Percentiles rank a stretch among this genome's conserved stretches.
Conservation (phyloP, 2,888 invertebrate genomes). For the Trachelus stipa region DNA sequence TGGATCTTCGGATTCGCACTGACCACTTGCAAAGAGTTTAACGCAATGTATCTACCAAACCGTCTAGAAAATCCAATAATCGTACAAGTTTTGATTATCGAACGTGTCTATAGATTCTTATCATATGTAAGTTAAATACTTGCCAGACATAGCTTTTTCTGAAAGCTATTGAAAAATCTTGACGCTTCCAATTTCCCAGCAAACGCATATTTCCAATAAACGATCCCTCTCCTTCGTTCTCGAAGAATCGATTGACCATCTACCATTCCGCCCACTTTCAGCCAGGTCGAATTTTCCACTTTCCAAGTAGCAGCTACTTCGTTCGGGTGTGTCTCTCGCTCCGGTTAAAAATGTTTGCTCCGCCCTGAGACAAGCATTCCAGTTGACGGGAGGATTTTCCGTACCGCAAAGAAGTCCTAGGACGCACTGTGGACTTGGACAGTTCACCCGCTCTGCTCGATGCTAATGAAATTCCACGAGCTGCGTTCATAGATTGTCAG, state of each 20-base stretch:
- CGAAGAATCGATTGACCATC: background rate
- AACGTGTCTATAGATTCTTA: background rate
- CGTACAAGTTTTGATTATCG: background rate
- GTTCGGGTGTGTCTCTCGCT: background rate
- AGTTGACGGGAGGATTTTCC: conserved; percentile 13
- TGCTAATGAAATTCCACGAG: conserved; percentile 61
- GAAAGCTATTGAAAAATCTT: background rate
- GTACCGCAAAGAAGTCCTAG: conserved; percentile 39
- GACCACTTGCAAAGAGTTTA: conserved; percentile 34
- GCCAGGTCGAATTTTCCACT: background rate
- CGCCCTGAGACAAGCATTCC: background rate
- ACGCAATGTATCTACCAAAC: conserved; percentile 20
- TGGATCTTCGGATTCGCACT: conserved; percentile 30
- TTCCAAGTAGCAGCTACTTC: background rate
- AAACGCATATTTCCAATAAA: background rate
- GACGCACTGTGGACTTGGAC: conserved; percentile 48
- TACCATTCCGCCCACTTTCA: background rate
- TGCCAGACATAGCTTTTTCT: background rate
- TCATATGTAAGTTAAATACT: background rate
- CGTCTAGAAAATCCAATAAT: conserved; percentile 25
- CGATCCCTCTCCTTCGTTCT: background rate
- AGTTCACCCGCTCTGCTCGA: conserved; percentile 50
- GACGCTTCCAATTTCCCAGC: background rate
- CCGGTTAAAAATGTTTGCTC: background rate
- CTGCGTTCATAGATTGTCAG: conserved; percentile 52